phyloP scores from a whole-genome alignment of 2,797 vertebrate genomes.

The Gambelia wislizenii region DNA sequence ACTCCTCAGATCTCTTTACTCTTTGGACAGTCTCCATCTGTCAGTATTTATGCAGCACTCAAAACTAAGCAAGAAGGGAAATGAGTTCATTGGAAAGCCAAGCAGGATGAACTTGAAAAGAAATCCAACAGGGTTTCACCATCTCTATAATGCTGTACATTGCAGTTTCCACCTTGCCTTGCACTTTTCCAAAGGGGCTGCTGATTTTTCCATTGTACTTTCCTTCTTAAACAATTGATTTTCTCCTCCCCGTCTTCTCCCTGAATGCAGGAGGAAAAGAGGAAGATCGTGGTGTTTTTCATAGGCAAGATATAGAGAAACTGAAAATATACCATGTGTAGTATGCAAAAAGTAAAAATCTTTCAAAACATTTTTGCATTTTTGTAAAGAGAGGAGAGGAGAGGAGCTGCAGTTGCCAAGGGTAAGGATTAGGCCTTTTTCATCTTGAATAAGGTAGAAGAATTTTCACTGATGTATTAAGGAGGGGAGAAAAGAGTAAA shows the following conservation, averaged over 20 bases:
- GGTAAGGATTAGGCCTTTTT: no score
- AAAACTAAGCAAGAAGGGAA: constrained; percentile 10
- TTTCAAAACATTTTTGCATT: background rate
- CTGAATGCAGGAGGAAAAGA: background rate
- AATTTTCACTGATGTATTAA: no score
- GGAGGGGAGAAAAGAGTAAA: no score
- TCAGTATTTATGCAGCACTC: constrained; percentile 30
- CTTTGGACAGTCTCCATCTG: constrained; percentile 27
- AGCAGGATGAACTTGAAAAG: background rate
- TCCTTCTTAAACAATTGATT: background rate
- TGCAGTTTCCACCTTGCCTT: background rate
- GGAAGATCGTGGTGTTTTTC: background rate
- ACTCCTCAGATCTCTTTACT: constrained; percentile 33
- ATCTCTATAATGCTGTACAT: background rate
- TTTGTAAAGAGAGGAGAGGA: background rate
- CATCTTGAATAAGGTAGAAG: no score
- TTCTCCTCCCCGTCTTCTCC: background rate
- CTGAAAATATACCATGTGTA: no score
- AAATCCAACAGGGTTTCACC: background rate
- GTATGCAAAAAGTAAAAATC: background rate
- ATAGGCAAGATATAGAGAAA: background rate
- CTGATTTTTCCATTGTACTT: background rate
- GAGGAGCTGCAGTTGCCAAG: no score
- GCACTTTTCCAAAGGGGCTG: background rate
- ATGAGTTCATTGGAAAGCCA: constrained; percentile 11